Conservation (phyloP, 2,888 invertebrate genomes). For the Polydrusus pterygomalis region DNA sequence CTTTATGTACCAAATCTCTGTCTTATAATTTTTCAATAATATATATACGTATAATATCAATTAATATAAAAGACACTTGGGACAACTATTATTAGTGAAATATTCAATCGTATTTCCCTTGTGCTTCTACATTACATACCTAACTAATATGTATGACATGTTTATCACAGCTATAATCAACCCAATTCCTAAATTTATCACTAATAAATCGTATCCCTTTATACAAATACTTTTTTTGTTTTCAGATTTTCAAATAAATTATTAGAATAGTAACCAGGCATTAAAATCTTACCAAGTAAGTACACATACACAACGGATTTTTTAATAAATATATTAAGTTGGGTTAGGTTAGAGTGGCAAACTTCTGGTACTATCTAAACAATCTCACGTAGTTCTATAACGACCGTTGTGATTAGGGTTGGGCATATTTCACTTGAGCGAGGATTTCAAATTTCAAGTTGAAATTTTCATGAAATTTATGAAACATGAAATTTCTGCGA, state of each 20-base stretch:
- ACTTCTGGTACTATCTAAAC: too few relatives aligned
- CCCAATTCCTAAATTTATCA: constrained; percentile 56
- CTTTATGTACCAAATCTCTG: constrained; percentile 9
- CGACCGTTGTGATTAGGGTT: too few relatives aligned
- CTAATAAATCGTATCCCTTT: constrained; percentile 54
- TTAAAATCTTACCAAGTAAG: neutral
- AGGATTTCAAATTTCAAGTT: too few relatives aligned
- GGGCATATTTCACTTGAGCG: too few relatives aligned
- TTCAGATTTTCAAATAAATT: constrained; percentile 29
- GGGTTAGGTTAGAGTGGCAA: too few relatives aligned
- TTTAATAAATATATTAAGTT: too few relatives aligned
- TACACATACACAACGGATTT: too few relatives aligned
- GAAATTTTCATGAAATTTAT: too few relatives aligned
- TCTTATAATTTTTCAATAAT: constrained; percentile 1
- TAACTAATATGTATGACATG: constrained; percentile 49
- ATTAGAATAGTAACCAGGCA: neutral
- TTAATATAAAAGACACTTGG: constrained; percentile 37
- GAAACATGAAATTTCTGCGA: too few relatives aligned
- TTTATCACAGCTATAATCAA: constrained; percentile 55
- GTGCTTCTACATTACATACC: constrained; percentile 36
- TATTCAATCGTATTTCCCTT: constrained; percentile 47
- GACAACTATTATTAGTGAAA: constrained; percentile 54
- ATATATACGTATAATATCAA: neutral
- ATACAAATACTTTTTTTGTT: constrained; percentile 9
- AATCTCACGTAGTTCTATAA: too few relatives aligned